Base-by-base conservation (phyloP, 2,888 invertebrate genomes). In the Julus scanicus region DNA sequence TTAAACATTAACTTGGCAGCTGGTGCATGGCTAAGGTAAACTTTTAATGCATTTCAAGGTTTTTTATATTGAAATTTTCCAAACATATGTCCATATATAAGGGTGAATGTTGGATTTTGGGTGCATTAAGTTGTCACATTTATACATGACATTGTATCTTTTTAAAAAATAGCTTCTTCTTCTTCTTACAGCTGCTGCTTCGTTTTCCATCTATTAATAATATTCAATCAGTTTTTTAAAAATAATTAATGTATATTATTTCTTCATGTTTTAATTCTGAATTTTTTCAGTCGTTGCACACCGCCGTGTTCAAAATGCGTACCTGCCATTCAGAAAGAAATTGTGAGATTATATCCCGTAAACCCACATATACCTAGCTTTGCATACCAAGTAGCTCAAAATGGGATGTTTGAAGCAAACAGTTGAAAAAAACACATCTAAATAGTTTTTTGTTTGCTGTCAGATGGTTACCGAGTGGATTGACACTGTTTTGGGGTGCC, bases 241-340 rank as follows among this genome's bases (percentile, higher is more conserved):
- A 44, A 71, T 71, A 71, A 71, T 20, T 20, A 11, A 29, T 71
- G 71, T 71, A 71, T 71, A 71, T 71, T 71, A 71, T 71, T 71
- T 71, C 71, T 71, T 20, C 71, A 71, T 71, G 20, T 71, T 1
- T 71, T 11, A 71, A 20, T 2, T 11, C 29, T 20, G 20, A 71
- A 71, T 8, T 11, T 9, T 71, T 71, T 71, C 71, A 71, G 71
- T 71, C 29, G 71, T 71, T 71, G 71, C 71, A 71, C 71, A 71
- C 71, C 71, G 71, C 29, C 71, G 71, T 71, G 71, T 71, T 71
- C 71, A 71, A 71, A 29, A 71, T 71, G 71, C 29, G 71, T 71
- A 71, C 71, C 71, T 71, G 71, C 29, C 71, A 71, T 71, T 71
- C 71, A 29, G 71, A 71, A 71, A 29, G 71, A 71, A 8, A 29